phyloP scores from a whole-genome alignment of 2,113 vertebrate species.

The Apodemus sylvaticus region DNA sequence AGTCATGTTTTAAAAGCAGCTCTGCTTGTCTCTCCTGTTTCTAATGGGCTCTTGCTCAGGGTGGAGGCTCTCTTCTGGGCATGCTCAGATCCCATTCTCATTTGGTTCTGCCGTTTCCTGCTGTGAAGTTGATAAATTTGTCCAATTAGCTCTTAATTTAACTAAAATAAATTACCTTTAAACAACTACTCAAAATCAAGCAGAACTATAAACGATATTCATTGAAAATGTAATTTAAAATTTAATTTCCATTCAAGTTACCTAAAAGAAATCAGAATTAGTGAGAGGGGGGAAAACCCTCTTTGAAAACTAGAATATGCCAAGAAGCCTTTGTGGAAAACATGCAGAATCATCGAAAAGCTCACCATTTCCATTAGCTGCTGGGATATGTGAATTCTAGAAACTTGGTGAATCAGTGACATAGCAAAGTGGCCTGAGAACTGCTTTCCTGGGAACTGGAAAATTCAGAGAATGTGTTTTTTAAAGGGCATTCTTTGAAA shows the following conservation, averaged over 20 bases:
- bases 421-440: conserved; percentile 48
- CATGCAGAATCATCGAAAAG: neutral
- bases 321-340: neutral
- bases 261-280: conserved; percentile 43
- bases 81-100: neutral
- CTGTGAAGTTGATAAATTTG: neutral
- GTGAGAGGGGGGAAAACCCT: neutral
- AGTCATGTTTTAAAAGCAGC: neutral
- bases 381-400: neutral
- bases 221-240: conserved; percentile 57
- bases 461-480: conserved; percentile 43
- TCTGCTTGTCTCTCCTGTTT: neutral
- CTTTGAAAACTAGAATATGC: conserved; percentile 32
- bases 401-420: conserved; percentile 40
- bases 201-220: neutral
- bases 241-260: conserved; percentile 31
- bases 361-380: conserved; percentile 36
- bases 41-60: neutral
- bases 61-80: neutral
- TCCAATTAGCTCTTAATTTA: conserved; percentile 50
- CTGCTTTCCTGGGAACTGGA: conserved; percentile 24
- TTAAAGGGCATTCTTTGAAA: conserved; percentile 23
- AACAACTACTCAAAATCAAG: neutral
- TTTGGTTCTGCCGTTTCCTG: neutral
- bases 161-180: conserved; percentile 52